These are phyloP conservation scores for Synanthedon myopaeformis DNA, from an alignment of 2,888 invertebrate species.

Conservation along the genomic window DNA sequence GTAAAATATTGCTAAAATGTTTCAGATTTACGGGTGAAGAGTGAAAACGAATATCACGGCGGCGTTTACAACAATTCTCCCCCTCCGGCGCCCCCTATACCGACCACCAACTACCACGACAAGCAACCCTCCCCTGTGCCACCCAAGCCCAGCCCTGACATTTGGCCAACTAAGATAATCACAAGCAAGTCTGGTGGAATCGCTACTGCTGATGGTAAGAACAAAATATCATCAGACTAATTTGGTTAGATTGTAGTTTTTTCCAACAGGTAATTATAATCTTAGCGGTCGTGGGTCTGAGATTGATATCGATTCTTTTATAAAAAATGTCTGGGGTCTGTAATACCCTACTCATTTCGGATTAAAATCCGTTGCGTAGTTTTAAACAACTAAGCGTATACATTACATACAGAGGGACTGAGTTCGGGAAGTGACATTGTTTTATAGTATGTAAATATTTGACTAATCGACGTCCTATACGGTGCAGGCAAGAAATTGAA, in stretches of 20 bases:
- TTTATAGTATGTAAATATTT: no score
- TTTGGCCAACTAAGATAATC: slow-evolving; percentile 74
- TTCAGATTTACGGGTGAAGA: slow-evolving; percentile 83
- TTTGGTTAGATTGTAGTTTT: no score
- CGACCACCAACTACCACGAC: slow-evolving; percentile 55
- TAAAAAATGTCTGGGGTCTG: no score
- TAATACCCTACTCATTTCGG: no score
- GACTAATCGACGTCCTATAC: not conserved
- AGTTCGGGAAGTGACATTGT: no score
- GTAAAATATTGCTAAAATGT: slow-evolving; percentile 15
- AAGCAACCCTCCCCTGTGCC: slow-evolving; percentile 66
- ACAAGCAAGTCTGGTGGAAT: slow-evolving; percentile 83
- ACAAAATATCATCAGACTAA: not conserved
- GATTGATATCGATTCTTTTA: not conserved
- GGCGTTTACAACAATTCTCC: slow-evolving; percentile 70
- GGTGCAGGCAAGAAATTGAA: slow-evolving; percentile 88
- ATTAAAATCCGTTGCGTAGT: no score
- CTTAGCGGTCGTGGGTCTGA: not conserved
- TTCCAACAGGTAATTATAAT: no score
- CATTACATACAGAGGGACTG: no score
- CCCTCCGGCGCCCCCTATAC: slow-evolving; percentile 67
- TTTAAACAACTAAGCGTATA: no score
- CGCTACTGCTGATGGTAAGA: slow-evolving; percentile 85
- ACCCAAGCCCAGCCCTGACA: slow-evolving; percentile 70
- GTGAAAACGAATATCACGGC: slow-evolving; percentile 69